phyloP scores from a whole-genome alignment of 2,888 invertebrate species.

The Callosobruchus maculatus region DNA sequence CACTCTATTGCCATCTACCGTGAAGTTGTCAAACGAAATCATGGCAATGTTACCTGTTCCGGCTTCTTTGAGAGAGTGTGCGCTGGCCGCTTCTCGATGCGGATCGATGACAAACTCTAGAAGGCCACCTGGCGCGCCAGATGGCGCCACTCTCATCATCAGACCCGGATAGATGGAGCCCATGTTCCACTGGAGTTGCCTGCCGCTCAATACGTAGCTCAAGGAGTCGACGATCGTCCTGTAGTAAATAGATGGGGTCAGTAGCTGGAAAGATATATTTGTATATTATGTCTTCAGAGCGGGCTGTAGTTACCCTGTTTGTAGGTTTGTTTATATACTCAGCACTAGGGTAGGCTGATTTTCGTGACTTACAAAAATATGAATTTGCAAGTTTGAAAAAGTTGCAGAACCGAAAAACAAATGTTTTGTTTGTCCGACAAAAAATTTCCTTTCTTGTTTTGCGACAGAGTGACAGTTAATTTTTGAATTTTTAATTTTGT shows the following conservation, averaged over 20 bases:
- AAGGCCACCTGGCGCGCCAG: slow-evolving; percentile 64
- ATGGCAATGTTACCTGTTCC: slow-evolving; percentile 57
- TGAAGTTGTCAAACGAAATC: neutral
- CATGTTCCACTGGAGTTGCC: slow-evolving; percentile 74
- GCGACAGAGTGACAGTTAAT: too few relatives aligned
- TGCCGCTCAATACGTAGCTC: slow-evolving; percentile 64
- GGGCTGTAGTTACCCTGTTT: too few relatives aligned
- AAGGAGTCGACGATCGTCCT: slow-evolving; percentile 57
- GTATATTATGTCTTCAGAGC: too few relatives aligned
- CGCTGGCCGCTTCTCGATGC: slow-evolving; percentile 52
- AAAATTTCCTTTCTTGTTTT: too few relatives aligned
- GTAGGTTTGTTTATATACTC: too few relatives aligned
- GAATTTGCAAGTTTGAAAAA: too few relatives aligned
- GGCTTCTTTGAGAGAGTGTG: slow-evolving; percentile 55
- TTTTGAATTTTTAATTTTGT: too few relatives aligned
- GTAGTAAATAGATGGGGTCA: neutral
- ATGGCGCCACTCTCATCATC: slow-evolving; percentile 71
- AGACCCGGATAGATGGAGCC: slow-evolving; percentile 71
- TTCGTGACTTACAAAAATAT: too few relatives aligned
- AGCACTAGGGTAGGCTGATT: too few relatives aligned
- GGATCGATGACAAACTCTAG: slow-evolving; percentile 73
- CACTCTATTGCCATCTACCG: slow-evolving; percentile 8
- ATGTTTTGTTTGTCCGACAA: too few relatives aligned
- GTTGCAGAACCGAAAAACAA: too few relatives aligned
- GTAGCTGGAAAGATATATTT: neutral